A percentile compares a stretch with the other conserved stretches of the same genome.
These are phyloP conservation scores for Syrrhaptes paradoxus DNA, from an alignment of 2,113 vertebrate species.

Conservation along the genomic window DNA sequence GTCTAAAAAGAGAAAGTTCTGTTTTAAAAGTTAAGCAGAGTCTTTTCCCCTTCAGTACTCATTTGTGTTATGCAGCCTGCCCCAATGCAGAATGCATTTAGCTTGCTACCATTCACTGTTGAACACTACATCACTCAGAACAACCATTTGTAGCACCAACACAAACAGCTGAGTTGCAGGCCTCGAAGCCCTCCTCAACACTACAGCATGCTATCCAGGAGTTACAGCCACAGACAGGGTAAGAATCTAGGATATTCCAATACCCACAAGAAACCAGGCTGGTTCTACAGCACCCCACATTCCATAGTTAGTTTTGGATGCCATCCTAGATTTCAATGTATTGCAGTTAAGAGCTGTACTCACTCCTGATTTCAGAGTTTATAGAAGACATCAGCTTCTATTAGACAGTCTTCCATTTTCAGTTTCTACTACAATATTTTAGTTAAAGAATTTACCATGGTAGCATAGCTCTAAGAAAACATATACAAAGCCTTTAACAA, in stretches of 20 bases:
- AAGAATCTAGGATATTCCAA: background rate
- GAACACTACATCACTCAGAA: background rate
- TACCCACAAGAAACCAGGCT: background rate
- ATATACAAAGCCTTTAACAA: background rate
- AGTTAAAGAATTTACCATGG: background rate
- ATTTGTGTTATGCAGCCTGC: background rate
- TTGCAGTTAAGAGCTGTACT: background rate
- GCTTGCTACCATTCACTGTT: background rate
- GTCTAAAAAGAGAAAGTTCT: background rate
- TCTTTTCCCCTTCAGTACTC: background rate
- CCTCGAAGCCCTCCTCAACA: background rate
- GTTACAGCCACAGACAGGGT: background rate
- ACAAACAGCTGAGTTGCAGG: background rate
- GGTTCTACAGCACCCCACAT: background rate
- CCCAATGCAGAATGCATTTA: background rate
- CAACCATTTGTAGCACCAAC: background rate
- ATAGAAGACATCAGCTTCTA: background rate
- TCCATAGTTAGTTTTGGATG: background rate
- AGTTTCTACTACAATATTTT: background rate
- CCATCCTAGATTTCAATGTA: background rate
- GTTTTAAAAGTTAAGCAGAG: background rate
- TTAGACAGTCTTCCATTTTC: background rate
- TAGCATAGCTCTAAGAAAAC: background rate
- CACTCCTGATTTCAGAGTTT: background rate
- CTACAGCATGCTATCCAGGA: background rate